phyloP scores from a whole-genome alignment of 2,113 vertebrate genomes.

The Odocoileus virginianus region DNA sequence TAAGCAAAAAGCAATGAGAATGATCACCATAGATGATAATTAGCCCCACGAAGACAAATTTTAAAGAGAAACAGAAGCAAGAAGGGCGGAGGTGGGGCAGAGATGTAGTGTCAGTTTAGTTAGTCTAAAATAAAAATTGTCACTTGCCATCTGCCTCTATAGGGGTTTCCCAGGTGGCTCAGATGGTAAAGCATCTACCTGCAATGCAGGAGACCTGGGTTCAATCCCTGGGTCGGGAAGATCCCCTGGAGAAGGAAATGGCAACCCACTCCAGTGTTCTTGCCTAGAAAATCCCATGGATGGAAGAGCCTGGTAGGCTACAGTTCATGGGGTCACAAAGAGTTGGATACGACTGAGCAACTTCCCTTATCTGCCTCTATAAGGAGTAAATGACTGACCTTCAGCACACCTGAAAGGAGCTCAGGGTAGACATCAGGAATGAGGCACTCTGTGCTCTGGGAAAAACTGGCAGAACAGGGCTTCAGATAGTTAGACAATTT shows the following conservation, averaged over 20 bases:
- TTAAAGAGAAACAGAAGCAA: neutral
- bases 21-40: neutral
- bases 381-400: neutral
- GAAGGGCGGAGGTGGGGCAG: neutral
- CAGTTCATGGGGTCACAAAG: no score
- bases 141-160: neutral
- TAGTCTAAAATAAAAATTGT: neutral
- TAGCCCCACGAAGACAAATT: neutral
- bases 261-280: no score
- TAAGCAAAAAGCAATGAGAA: neutral
- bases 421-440: neutral
- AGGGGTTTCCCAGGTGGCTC: neutral
- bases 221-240: no score
- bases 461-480: neutral
- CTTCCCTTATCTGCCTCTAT: neutral
- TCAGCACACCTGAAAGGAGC: neutral
- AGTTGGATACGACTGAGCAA: no score
- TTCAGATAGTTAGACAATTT: neutral
- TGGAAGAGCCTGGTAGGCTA: no score
- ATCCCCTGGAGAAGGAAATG: no score
- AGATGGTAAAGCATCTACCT: no score
- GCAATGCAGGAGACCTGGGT: no score
- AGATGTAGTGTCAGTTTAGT: neutral
- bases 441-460: neutral
- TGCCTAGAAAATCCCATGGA: no score